phyloP scores from a whole-genome alignment of 2,113 vertebrate genomes.

The Plecotus auritus region DNA sequence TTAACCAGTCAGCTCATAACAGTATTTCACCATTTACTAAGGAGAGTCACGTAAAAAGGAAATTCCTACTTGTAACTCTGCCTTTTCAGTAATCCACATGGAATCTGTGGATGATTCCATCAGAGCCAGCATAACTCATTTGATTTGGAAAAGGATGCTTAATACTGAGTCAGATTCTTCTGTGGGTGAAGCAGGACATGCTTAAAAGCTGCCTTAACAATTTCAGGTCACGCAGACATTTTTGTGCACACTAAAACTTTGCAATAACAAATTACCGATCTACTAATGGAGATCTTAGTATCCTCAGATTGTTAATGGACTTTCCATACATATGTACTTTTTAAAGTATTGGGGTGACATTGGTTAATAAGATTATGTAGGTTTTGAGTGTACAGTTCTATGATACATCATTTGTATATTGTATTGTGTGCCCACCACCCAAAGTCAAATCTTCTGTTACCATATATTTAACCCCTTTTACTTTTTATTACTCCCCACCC shows the following conservation, averaged over 20 bases:
- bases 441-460: not conserved
- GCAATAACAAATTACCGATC: not conserved
- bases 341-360: not conserved
- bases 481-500: not conserved
- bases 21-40: not conserved
- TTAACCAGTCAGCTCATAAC: not conserved
- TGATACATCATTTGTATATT: not conserved
- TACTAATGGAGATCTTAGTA: not conserved
- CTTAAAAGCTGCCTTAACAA: slow-evolving; percentile 19
- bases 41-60: not conserved
- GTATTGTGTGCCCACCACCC: not conserved
- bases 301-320: not conserved
- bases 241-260: not conserved
- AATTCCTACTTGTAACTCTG: not conserved
- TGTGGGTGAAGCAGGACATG: not conserved
- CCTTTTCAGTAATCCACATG: not conserved
- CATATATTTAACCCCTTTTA: not conserved
- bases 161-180: slow-evolving; percentile 13
- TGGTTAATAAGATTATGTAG: not conserved
- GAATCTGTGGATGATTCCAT: not conserved
- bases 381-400: not conserved
- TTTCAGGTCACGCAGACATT: not conserved
- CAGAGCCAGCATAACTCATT: not conserved
- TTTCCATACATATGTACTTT: not conserved
- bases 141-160: slow-evolving; percentile 10